Conservation (phyloP, 2,888 invertebrate genomes). For the Hypena proboscidalis region DNA sequence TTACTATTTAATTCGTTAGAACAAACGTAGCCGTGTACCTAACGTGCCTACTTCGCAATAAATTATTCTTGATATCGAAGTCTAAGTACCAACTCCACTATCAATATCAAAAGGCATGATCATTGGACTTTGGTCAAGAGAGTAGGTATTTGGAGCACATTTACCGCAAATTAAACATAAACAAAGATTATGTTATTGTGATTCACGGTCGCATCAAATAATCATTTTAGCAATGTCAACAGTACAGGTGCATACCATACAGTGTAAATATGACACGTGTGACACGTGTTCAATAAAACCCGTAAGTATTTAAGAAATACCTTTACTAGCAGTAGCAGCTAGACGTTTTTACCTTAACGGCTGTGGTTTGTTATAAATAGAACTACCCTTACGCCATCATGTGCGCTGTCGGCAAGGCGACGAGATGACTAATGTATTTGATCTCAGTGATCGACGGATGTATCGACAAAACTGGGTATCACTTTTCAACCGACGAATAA, state of each 20-base stretch:
- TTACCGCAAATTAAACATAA: slow-evolving; percentile 19
- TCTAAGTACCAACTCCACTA: too few relatives aligned
- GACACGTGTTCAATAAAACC: too few relatives aligned
- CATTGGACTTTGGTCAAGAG: neutral
- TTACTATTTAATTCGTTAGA: too few relatives aligned
- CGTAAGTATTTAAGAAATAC: too few relatives aligned
- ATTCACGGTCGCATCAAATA: slow-evolving; percentile 18
- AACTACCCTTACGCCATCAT: neutral
- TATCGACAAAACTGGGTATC: neutral
- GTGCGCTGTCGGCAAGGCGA: slow-evolving; percentile 4
- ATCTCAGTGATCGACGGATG: slow-evolving; percentile 6
- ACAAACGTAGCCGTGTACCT: neutral
- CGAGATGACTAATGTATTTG: slow-evolving; percentile 11
- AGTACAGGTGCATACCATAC: slow-evolving; percentile 21
- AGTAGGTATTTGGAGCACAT: slow-evolving; percentile 2
- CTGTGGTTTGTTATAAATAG: slow-evolving; percentile 3
- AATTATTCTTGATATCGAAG: neutral
- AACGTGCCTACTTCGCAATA: neutral
- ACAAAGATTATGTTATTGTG: slow-evolving; percentile 13
- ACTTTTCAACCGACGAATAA: too few relatives aligned
- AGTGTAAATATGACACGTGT: too few relatives aligned
- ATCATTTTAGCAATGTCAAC: slow-evolving; percentile 18
- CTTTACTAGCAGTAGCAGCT: too few relatives aligned
- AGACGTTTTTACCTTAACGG: too few relatives aligned
- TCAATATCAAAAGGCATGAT: slow-evolving; percentile 3